phyloP scores from a whole-genome alignment of 2,797 vertebrate species.

The Alca torda region DNA sequence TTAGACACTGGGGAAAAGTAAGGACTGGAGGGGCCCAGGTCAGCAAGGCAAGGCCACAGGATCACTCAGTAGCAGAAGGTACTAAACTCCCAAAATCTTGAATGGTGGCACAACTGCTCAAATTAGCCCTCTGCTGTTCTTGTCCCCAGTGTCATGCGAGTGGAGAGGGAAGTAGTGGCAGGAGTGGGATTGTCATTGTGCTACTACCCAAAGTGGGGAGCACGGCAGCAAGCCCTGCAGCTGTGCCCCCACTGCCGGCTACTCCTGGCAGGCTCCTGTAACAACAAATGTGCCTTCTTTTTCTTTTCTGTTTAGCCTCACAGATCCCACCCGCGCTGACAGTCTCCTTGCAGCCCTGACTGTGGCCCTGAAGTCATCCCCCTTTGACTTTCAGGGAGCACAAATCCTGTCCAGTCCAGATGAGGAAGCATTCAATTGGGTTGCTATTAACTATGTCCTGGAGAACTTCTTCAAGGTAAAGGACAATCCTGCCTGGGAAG shows the following conservation, averaged over 20 bases:
- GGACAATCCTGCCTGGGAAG: not conserved
- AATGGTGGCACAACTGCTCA: not conserved
- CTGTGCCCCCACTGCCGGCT: not conserved
- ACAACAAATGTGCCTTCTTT: not conserved
- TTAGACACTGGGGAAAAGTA: not conserved
- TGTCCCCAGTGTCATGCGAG: accelerated
- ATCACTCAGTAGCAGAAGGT: not conserved
- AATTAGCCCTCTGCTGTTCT: not conserved
- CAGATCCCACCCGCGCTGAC: conserved; percentile 53
- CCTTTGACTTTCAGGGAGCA: conserved; percentile 79
- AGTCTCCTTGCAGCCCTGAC: conserved; percentile 71
- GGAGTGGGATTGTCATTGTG: not conserved
- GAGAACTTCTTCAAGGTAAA: conserved; percentile 85
- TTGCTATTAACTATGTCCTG: conserved; percentile 83
- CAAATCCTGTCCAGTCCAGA: conserved; percentile 77
- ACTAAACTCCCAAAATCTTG: not conserved
- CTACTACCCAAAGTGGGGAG: not conserved
- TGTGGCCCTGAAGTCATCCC: conserved; percentile 71
- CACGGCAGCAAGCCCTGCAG: not conserved
- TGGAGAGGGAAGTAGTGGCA: not conserved
- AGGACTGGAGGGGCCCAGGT: not conserved
- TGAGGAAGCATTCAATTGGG: conserved; percentile 81
- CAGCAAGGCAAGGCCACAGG: not conserved
- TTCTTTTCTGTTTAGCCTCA: conserved; percentile 62
- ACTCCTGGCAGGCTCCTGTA: not conserved